A percentile compares a stretch with the other conserved stretches of the same genome.
These are phyloP conservation scores for Holothuria glaberrima DNA, from an alignment of 35 echinoderm and acorn worm genomes.

Conservation along the genomic window DNA sequence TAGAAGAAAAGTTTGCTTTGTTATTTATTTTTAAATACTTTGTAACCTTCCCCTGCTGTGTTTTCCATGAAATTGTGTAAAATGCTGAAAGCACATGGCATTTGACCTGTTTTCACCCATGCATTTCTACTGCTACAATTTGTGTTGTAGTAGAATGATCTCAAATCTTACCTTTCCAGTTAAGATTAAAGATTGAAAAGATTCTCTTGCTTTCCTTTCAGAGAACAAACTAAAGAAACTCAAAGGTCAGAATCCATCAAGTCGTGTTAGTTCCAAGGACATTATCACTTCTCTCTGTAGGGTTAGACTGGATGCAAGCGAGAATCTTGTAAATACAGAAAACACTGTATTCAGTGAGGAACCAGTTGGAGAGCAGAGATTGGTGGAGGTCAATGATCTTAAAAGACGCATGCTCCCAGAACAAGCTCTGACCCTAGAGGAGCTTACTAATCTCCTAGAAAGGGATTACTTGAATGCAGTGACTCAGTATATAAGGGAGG, in stretches of 20 bases:
- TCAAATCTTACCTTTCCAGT: too few relatives aligned
- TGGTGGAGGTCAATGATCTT: slow-evolving; percentile 23
- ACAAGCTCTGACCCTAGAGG: slow-evolving; percentile 66
- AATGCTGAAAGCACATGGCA: too few relatives aligned
- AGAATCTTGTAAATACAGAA: slow-evolving; percentile 20
- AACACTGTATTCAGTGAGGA: slow-evolving; percentile 1
- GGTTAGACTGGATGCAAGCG: slow-evolving; percentile 15
- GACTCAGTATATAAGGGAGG: slow-evolving; percentile 30
- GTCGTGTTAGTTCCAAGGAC: slow-evolving; percentile 19
- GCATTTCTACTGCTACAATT: too few relatives aligned
- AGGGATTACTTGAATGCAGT: slow-evolving; percentile 69
- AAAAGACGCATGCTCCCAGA: slow-evolving; percentile 69
- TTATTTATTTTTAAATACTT: too few relatives aligned
- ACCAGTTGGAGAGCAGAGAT: slow-evolving; percentile 10
- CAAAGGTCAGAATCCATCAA: slow-evolving; percentile 17
- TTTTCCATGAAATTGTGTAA: too few relatives aligned
- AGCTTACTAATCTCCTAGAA: slow-evolving; percentile 63
- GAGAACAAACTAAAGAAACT: slow-evolving; percentile 52
- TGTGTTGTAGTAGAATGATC: too few relatives aligned
- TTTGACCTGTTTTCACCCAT: too few relatives aligned
- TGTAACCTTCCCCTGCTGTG: too few relatives aligned
- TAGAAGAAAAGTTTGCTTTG: too few relatives aligned
- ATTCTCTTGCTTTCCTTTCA: neutral
- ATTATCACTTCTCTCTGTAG: slow-evolving; percentile 32
- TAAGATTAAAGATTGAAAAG: too few relatives aligned